These are phyloP conservation scores for Corvus moneduloides DNA, from an alignment of 2,113 vertebrate species.

Conservation along the genomic window DNA sequence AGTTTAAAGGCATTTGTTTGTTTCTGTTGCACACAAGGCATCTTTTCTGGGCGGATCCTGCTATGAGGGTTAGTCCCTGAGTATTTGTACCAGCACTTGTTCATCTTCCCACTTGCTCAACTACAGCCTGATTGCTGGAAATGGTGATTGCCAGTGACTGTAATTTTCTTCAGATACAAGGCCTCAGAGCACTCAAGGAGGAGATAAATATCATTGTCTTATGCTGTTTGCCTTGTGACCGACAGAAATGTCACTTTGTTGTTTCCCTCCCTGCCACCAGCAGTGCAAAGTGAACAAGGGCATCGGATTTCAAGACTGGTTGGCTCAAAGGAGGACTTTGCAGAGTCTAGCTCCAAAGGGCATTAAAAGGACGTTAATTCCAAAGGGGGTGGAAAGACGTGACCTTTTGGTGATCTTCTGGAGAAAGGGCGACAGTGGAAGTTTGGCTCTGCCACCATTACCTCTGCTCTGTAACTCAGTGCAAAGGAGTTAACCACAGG, in stretches of 20 bases:
- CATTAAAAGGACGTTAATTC: conserved; percentile 15
- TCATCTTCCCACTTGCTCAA: neutral
- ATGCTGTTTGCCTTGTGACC: neutral
- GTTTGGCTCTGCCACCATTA: neutral
- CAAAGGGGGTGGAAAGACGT: neutral
- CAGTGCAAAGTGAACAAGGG: conserved; percentile 10
- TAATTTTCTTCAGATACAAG: neutral
- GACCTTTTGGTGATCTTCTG: conserved; percentile 4
- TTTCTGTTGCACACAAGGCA: conserved; percentile 1
- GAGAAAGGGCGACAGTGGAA: neutral
- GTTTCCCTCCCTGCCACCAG: conserved; percentile 16
- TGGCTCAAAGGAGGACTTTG: conserved; percentile 46
- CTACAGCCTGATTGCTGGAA: neutral
- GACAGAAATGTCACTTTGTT: conserved; percentile 28
- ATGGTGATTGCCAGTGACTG: neutral
- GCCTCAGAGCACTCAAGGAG: neutral
- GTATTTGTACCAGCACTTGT: neutral
- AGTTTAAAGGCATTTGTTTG: conserved; percentile 33
- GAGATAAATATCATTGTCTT: conserved; percentile 28
- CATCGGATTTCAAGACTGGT: conserved; percentile 24
- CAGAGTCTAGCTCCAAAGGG: neutral
- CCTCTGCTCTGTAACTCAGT: neutral
- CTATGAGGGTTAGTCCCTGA: neutral
- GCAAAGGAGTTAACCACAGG: neutral
- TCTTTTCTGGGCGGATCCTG: neutral